Conservation (phyloP, 2,888 invertebrate genomes). For the Aphrophora alni region DNA sequence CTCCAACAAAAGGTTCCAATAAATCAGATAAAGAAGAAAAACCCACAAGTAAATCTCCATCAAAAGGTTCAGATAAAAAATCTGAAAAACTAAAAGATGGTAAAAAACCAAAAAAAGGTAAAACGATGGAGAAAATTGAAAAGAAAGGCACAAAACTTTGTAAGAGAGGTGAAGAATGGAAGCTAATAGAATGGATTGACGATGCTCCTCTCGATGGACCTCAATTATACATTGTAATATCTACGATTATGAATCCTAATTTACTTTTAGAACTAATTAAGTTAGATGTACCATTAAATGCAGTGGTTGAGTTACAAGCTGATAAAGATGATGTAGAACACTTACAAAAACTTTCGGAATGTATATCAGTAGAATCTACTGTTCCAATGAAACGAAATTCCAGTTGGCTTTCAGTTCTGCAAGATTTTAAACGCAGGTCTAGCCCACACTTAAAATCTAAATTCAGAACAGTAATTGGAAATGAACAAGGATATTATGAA, state of each 20-base stretch:
- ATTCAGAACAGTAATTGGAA: background rate
- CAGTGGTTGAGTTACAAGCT: conserved; percentile 52
- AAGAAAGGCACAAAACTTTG: conserved; percentile 61
- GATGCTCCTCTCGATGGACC: conserved; percentile 64
- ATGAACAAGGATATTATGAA: background rate
- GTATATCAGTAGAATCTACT: no score
- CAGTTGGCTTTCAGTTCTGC: background rate
- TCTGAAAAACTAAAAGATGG: background rate
- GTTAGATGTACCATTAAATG: conserved; percentile 52
- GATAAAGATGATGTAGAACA: background rate
- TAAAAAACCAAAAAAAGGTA: background rate
- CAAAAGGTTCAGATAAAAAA: background rate
- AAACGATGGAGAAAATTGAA: conserved; percentile 54
- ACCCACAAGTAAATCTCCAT: background rate
- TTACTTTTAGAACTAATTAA: conserved; percentile 51
- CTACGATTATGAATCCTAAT: conserved; percentile 58
- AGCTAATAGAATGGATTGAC: conserved; percentile 62
- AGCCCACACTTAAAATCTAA: background rate
- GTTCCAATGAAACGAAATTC: background rate
- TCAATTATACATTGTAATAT: conserved; percentile 62
- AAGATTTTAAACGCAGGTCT: background rate
- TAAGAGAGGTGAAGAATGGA: conserved; percentile 64
- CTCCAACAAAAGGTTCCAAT: background rate
- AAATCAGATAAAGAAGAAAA: background rate
- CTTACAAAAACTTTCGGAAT: background rate